Base-by-base conservation (phyloP, 2,888 invertebrate species). In the Ophion costatus region DNA sequence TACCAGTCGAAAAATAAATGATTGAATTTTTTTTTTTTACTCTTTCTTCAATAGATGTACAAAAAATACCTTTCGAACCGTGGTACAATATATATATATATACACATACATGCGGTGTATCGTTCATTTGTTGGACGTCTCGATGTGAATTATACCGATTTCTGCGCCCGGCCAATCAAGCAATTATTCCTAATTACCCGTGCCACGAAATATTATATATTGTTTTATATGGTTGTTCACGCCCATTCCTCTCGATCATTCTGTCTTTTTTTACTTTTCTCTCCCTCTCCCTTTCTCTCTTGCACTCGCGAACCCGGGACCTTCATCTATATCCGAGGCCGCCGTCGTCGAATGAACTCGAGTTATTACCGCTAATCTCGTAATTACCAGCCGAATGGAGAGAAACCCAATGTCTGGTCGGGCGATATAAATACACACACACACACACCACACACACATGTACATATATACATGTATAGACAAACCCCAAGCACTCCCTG, bases 131-230 rank as follows among this genome's bases (percentile, higher is more conserved):
- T 91, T 88, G 88, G 85, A 85, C 88, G 89, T 86, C 86, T 86
- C 85, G 85, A 84, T 87, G 88, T 90, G 89, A 91, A 91, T 91
- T 91, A 91, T 90, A 89, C 88, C 90, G 89, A 90, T 91, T 88
- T 86, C 87, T 83, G 88, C 88, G 45, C 45, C 45, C 86, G 80
- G 51, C 84, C 91, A 90, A 90, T 90, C 90, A 89, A 90, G 87
- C 90, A 91, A 92, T 92, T 91, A 91, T 89, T 89, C 88, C 87
- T 90, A 91, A 92, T 91, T 91, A 90, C 88, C 89, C 89, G 88
- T 90, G 88, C 87, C 87, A 89, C 87, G 87, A 89, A 91, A 90
- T 90, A 90, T 90, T 89, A 88, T 89, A 87, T 88, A 86, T 85
- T 85, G 82, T 85, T 85, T 85, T 85, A 85, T 85, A 82, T 82